Percentiles rank a stretch among this genome's conserved stretches.
Conservation (phyloP, 2,113 vertebrate genomes). For the Petrocephalus microphthalmus region DNA sequence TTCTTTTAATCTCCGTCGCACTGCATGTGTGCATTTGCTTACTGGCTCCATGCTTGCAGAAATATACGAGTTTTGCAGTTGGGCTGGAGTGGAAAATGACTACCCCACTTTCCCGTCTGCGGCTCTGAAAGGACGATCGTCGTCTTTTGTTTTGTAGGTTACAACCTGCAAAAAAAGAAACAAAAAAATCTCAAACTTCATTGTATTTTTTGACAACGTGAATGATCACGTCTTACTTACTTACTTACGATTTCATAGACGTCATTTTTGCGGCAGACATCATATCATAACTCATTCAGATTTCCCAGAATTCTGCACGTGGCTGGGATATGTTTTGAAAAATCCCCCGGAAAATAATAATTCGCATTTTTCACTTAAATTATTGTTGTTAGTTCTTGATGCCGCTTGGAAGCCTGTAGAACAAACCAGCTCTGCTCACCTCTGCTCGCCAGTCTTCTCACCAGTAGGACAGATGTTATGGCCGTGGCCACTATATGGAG, state of each 20-base stretch:
- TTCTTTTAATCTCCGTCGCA: neutral
- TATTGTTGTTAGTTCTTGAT: neutral
- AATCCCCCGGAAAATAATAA: neutral
- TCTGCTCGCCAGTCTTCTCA: neutral
- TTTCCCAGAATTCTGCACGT: neutral
- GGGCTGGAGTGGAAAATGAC: neutral
- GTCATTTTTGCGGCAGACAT: neutral
- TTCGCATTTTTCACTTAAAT: neutral
- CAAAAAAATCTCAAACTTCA: neutral
- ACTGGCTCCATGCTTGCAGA: neutral
- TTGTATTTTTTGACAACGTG: neutral
- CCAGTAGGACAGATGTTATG: neutral
- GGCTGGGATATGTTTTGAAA: neutral
- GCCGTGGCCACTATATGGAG: too few relatives aligned
- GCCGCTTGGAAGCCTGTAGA: neutral
- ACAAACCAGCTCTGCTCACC: neutral
- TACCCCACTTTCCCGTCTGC: neutral
- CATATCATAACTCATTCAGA: neutral
- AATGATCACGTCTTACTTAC: neutral
- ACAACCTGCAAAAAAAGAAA: neutral
- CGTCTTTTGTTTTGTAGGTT: neutral
- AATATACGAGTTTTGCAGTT: neutral
- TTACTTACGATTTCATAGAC: neutral
- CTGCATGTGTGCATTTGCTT: neutral
- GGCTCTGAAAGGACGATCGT: neutral